phyloP scores from a whole-genome alignment of 1,140 invertebrate genomes.

The Orchestia grillus region DNA sequence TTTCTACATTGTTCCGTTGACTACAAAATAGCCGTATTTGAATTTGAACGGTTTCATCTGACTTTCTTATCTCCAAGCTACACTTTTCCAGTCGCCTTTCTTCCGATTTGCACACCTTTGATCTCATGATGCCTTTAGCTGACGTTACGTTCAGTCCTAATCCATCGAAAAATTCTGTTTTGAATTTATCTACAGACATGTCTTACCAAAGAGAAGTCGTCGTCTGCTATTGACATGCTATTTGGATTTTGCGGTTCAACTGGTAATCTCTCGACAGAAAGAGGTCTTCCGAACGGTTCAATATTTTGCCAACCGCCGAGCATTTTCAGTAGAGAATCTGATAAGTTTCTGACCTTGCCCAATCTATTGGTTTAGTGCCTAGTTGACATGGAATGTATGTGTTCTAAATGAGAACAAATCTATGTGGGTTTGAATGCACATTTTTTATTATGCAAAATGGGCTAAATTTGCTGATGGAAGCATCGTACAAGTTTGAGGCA shows the following conservation, averaged over 20 bases:
- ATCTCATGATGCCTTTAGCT: background rate
- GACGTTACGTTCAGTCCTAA: background rate
- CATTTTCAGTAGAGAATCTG: background rate
- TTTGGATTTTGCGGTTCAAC: constrained; percentile 45
- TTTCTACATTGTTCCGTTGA: background rate
- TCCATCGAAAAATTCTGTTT: constrained; percentile 1
- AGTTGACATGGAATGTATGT: background rate
- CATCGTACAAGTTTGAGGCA: background rate
- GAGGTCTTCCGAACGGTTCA: constrained; percentile 22
- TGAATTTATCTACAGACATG: background rate
- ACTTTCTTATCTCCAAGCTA: background rate
- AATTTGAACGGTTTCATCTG: background rate
- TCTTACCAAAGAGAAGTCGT: constrained; percentile 15
- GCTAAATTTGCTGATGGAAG: background rate
- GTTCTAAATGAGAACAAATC: background rate
- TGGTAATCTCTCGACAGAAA: constrained; percentile 43
- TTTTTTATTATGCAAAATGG: background rate
- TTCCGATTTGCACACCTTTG: background rate
- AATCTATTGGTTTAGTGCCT: background rate
- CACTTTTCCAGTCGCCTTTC: background rate
- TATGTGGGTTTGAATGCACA: background rate
- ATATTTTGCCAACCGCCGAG: background rate
- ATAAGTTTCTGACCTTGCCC: background rate
- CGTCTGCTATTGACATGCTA: constrained; percentile 27
- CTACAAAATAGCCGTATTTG: background rate